These are phyloP conservation scores for Ceratosolen fusciceps DNA, from an alignment of 1,140 invertebrate genomes.

Conservation along the genomic window DNA sequence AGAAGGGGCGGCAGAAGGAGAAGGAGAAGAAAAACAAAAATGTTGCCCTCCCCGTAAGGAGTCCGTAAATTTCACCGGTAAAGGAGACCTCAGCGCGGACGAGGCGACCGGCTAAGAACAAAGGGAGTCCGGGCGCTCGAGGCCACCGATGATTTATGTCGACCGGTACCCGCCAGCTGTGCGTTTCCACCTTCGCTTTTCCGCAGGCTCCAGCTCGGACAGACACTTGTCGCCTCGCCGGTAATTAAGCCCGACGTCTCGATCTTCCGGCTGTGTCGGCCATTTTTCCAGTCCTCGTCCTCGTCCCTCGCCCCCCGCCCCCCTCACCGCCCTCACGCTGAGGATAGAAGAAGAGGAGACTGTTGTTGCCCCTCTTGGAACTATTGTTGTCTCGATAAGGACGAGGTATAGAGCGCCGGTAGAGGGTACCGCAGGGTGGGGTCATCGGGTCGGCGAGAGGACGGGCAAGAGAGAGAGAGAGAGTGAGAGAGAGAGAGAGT, in stretches of 20 bases:
- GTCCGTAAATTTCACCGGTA: slow-evolving; percentile 27
- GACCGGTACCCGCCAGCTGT: neutral
- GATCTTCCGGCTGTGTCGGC: slow-evolving; percentile 37
- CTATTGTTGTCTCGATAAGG: slow-evolving; percentile 36
- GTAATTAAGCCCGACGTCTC: slow-evolving; percentile 51
- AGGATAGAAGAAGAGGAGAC: neutral
- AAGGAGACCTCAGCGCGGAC: slow-evolving; percentile 21
- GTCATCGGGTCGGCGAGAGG: neutral
- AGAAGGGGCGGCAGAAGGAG: no score
- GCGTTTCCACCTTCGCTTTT: slow-evolving; percentile 7
- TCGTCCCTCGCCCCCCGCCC: neutral
- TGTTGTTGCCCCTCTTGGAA: neutral
- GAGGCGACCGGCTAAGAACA: slow-evolving; percentile 20
- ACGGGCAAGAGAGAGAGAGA: neutral
- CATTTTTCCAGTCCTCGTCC: neutral
- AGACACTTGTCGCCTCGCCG: slow-evolving; percentile 45
- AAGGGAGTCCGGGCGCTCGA: neutral
- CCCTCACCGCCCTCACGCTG: neutral
- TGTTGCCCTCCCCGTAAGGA: slow-evolving; percentile 9
- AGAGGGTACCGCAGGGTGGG: neutral
- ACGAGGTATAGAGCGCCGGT: neutral
- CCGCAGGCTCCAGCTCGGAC: slow-evolving; percentile 21
- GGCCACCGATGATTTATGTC: slow-evolving; percentile 41
- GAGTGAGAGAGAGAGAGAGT: neutral
- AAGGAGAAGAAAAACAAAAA: neutral